Base-by-base conservation (phyloP, 1,140 invertebrate species). In the Grapholita molesta region DNA sequence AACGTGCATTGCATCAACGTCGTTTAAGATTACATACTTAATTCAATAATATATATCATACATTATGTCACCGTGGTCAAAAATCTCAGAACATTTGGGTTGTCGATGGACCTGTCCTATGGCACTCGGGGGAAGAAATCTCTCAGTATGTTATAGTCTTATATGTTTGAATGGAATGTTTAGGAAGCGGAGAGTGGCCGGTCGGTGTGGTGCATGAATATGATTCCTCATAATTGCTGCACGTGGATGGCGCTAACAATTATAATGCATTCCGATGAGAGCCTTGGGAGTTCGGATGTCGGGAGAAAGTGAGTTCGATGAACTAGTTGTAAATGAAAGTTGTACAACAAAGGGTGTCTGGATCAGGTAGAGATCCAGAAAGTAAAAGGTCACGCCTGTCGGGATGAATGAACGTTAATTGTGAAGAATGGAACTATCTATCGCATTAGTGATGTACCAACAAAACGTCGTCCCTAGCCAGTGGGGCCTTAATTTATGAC, bases 271-370 rank as follows among this genome's bases (percentile, higher is more conserved):
- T 89, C 88, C 88, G 76, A 82, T 76, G 82, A 84, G 83, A 86
- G 71, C 77, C 78, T 79, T 75, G 80, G 77, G 75, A 38, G 74
- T 74, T 88, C 86, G 75, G 79, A 72, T 74, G 68, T 80, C 72
- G 77, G 86, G 89, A 83, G 89, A 91, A 91, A 91, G 89, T 90
- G 78, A 89, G 89, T 90, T 91, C 89, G 85, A 88, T 89, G 88
- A 91, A 89, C 89, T 70, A 68, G 55, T 61, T 61, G 55, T 61
- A 86, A 86, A 88, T 77, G 84, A 89, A 89, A 89, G 86, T 85
- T 78, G 55, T 65, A 79, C 38, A 25, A 74, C 73, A 76, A 82
- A 83, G 73, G 78, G 75, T 74, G 71, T 76, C 76, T 81, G 82
- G 79, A 82, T 72, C 66, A 71, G 69, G 64, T 48, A 70, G 68